Base-by-base conservation (phyloP, 2,113 vertebrate species). In the Dicentrarchus labrax region DNA sequence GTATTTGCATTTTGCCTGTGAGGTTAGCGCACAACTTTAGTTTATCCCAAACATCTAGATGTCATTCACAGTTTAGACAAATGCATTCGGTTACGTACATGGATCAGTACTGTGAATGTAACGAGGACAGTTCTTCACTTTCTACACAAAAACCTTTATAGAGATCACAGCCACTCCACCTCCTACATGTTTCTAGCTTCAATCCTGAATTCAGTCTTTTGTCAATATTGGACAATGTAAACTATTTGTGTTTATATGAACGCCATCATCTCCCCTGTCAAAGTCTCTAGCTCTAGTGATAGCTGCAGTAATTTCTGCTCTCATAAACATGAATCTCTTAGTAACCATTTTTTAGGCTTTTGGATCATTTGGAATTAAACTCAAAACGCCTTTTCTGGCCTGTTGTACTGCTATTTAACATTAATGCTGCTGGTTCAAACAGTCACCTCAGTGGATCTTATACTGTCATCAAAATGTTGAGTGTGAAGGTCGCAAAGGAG, bases 391-490 rank as follows among this genome's bases (percentile, higher is more conserved):
- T 81, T 68, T 22, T 54, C 45, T 69, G 80, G 66, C 89, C 74
- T 78, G 48, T 86, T 91, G 66, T 87, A 85, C 78, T 86, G 89
- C 91, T 94, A 86, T 80, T 89, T 68, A 78, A 36, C 51, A 76
- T 78, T 82, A 74, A 74, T 78, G 86, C 92, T 95, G 92, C 90
- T 92, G 70, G 50, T 71, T 79, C 45, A 78, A 83, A 91, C 66
- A 62, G 64, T 88, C 83, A 74, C 78, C 84, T 89, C 65, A 74
- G 74, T 81, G 74, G 76, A 87, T 82, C 80, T 74, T 69, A 59
- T 59, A 65, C 22, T 59, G 51, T 73, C 76, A 74, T 61, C 24
- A 24, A 48, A 76, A 43, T 68, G 68, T 69, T 9, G 57, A 39
- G 62, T 24, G 19, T 36, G 75, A 80, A 76, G 53, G 54, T 57